Conservation (phyloP, 37 sponge, comb jelly and placozoan species). For the Dysidea cf. avara region DNA sequence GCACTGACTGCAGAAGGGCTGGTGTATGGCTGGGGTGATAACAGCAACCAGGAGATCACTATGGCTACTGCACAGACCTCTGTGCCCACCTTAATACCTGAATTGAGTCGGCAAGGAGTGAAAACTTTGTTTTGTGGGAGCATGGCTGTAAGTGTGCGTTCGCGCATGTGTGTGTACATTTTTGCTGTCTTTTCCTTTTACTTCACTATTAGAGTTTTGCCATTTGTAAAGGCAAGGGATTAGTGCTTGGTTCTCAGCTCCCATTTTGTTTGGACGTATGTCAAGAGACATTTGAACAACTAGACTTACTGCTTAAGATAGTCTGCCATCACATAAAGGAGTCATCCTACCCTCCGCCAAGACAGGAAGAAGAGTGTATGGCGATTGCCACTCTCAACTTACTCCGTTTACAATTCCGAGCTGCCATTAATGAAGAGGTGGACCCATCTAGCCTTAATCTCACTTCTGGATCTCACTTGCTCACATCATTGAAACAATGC, state of each 20-base stretch:
- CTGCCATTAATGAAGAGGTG: conserved; percentile 54
- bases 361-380: conserved; percentile 86
- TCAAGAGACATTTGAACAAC: conserved; percentile 52
- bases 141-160: conserved; percentile 46
- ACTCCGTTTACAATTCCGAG: conserved; percentile 75
- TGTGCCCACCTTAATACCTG: conserved; percentile 39
- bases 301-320: conserved; percentile 65
- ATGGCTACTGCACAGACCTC: conserved; percentile 35
- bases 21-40: conserved; percentile 84
- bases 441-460: conserved; percentile 55
- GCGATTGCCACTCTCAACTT: conserved; percentile 75
- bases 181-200: neutral
- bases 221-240: conserved; percentile 31
- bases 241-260: conserved; percentile 37
- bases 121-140: conserved; percentile 44
- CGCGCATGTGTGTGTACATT: too few species aligned
- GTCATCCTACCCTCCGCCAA: conserved; percentile 30
- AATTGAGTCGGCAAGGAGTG: conserved; percentile 36
- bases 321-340: conserved; percentile 50
- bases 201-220: conserved; percentile 73
- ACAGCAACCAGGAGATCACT: conserved; percentile 57
- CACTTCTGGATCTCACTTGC: conserved; percentile 56
- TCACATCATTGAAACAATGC: conserved; percentile 79
- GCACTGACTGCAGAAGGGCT: conserved; percentile 63
- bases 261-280: conserved; percentile 85